These are phyloP conservation scores for Sebastes fasciatus DNA, from an alignment of 2,113 vertebrate genomes.

Conservation along the genomic window DNA sequence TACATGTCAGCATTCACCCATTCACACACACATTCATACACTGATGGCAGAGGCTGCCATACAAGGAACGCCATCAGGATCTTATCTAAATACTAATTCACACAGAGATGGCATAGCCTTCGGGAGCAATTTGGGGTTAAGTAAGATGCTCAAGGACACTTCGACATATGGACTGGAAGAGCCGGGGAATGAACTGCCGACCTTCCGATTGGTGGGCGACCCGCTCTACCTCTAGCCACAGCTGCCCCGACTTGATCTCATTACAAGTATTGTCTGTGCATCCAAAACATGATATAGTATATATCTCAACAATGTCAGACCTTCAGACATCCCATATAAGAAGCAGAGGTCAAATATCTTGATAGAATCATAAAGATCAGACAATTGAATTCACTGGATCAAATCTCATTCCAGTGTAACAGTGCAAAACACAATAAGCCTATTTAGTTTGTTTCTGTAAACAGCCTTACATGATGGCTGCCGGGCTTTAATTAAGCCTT, in stretches of 20 bases:
- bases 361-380: not conserved
- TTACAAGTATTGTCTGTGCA: not conserved
- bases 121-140: too few relatives aligned
- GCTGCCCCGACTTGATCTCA: not conserved
- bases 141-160: too few relatives aligned
- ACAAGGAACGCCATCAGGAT: too few relatives aligned
- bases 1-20: too few relatives aligned
- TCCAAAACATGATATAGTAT: not conserved
- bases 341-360: not conserved
- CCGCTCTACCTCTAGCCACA: too few relatives aligned
- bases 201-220: too few relatives aligned
- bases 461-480: conserved; percentile 48
- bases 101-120: too few relatives aligned
- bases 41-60: too few relatives aligned
- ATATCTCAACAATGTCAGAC: not conserved
- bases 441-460: conserved; percentile 36
- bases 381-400: conserved; percentile 12
- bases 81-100: too few relatives aligned
- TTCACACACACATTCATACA: too few relatives aligned
- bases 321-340: not conserved
- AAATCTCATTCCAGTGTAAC: conserved; percentile 14
- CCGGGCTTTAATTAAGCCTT: conserved; percentile 54
- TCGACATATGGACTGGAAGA: too few relatives aligned
- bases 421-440: conserved; percentile 14
- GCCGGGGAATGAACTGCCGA: too few relatives aligned